phyloP scores from a whole-genome alignment of 2,113 vertebrate species.

The Hyla sarda region DNA sequence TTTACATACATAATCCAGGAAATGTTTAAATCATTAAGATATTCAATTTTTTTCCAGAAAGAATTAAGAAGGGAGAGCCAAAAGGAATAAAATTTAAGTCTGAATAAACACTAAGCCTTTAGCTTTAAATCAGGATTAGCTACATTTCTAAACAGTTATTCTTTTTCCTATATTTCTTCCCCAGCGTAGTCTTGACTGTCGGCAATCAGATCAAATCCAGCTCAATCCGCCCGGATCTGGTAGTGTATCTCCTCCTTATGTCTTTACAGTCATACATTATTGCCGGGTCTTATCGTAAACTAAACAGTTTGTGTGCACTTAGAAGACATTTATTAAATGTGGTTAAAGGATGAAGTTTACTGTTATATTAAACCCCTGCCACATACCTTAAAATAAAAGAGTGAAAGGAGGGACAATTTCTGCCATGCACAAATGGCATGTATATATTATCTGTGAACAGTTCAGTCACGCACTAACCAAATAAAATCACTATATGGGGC shows the following conservation, averaged over 20 bases:
- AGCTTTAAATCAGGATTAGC: conserved; percentile 52
- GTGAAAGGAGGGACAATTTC: too few species aligned
- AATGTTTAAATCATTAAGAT: neutral
- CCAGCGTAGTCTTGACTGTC: neutral
- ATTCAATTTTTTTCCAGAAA: neutral
- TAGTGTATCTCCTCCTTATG: neutral
- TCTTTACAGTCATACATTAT: conserved; percentile 15
- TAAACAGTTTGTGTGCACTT: neutral
- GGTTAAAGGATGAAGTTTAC: neutral
- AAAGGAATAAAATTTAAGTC: conserved; percentile 1
- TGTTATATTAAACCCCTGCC: neutral
- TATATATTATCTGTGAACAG: too few species aligned
- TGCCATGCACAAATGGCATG: too few species aligned
- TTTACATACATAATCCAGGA: neutral
- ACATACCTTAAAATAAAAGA: too few species aligned
- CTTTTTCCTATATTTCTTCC: conserved; percentile 28
- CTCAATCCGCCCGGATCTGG: conserved; percentile 32
- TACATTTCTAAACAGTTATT: conserved; percentile 42
- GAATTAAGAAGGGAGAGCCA: neutral
- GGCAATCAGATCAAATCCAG: conserved; percentile 12
- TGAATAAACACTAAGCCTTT: conserved; percentile 20
- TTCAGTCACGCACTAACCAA: too few species aligned
- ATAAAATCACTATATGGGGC: too few species aligned
- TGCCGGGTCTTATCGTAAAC: neutral
- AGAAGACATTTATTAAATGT: neutral